Conservation (phyloP, 1,140 invertebrate species). For the Drosophila pandora region DNA sequence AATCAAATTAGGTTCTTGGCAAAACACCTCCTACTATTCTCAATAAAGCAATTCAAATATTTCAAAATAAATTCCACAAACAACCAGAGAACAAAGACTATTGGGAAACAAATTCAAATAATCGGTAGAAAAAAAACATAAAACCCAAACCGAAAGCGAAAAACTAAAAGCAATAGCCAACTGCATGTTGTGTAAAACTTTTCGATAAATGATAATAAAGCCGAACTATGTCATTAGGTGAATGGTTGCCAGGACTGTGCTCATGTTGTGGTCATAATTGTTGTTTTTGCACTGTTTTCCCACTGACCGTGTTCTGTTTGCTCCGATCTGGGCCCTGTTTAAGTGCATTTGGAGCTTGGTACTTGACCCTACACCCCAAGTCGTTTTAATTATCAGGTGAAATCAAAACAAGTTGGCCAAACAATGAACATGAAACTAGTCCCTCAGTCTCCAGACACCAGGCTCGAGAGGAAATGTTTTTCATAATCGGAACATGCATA, state of each 20-base stretch:
- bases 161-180: constrained; percentile 7
- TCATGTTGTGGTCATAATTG: constrained; percentile 51
- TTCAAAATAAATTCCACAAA: constrained; percentile 9
- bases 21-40: background rate
- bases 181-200: constrained; percentile 65
- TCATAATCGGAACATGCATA: constrained; percentile 16
- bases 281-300: constrained; percentile 41
- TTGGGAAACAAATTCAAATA: constrained; percentile 68
- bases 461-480: constrained; percentile 4
- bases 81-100: constrained; percentile 19
- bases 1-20: constrained; percentile 40
- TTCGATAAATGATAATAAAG: constrained; percentile 76
- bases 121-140: constrained; percentile 48
- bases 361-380: constrained; percentile 61
- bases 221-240: constrained; percentile 74
- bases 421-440: constrained; percentile 21
- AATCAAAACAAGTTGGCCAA: constrained; percentile 33
- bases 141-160: background rate
- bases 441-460: background rate
- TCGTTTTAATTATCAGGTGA: constrained; percentile 68
- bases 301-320: constrained; percentile 10
- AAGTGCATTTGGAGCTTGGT: constrained; percentile 54
- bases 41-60: constrained; percentile 12
- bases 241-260: constrained; percentile 50
- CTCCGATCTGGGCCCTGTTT: constrained; percentile 26